Evolutionary conservation across 2,797 vertebrate genomes (phyloP).

Genomic region (Argyrosomus regius): DNA sequence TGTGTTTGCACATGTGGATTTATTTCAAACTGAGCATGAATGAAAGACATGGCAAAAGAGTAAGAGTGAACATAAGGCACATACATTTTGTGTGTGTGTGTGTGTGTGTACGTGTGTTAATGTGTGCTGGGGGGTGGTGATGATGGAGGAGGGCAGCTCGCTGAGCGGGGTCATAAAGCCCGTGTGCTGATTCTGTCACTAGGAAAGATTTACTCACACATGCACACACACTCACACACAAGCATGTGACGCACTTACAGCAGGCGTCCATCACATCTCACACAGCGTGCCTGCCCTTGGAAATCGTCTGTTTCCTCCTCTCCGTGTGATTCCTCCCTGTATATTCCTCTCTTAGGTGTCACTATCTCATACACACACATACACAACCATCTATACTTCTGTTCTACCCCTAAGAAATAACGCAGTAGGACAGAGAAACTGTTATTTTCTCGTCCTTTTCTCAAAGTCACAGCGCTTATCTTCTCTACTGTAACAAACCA

Average conservation of each 20-base stretch:
- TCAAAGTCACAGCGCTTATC: constrained; percentile 62
- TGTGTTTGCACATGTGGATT: neutral
- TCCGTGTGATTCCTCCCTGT: constrained; percentile 46
- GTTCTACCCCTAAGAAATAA: constrained; percentile 41
- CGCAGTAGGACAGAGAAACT: constrained; percentile 37
- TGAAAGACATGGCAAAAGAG: neutral
- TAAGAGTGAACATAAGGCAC: neutral
- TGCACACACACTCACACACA: constrained; percentile 30
- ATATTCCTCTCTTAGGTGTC: constrained; percentile 36
- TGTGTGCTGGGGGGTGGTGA: constrained; percentile 47
- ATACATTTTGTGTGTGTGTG: neutral
- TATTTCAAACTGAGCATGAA: neutral
- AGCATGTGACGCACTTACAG: constrained; percentile 56
- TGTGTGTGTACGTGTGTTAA: constrained; percentile 26
- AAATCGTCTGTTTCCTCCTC: constrained; percentile 42
- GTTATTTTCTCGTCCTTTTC: constrained; percentile 48
- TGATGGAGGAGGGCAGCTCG: constrained; percentile 69
- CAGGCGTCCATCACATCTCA: constrained; percentile 71
- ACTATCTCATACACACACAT: constrained; percentile 10
- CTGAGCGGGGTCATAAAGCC: constrained; percentile 77
- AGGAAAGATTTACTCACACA: constrained; percentile 74
- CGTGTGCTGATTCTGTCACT: constrained; percentile 83
- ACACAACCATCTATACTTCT: neutral
- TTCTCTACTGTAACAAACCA: constrained; percentile 36
- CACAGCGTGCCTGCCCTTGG: constrained; percentile 69